These are phyloP conservation scores for Toxotes chatareus DNA, from an alignment of 2,113 vertebrate species.

Conservation along the genomic window DNA sequence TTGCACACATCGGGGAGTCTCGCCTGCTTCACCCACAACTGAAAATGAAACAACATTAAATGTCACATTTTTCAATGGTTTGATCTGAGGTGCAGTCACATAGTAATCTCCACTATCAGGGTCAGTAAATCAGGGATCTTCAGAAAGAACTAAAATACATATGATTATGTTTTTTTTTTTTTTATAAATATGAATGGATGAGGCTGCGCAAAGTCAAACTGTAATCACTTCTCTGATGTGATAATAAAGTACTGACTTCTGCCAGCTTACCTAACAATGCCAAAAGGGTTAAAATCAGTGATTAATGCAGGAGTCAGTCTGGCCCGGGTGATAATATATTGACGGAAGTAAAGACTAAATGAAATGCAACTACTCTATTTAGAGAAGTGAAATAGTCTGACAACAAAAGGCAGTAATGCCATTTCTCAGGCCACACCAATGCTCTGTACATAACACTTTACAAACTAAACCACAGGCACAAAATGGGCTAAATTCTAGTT, in stretches of 20 bases:
- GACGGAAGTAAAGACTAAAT: constrained; percentile 23
- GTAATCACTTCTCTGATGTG: neutral
- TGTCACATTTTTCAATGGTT: constrained; percentile 5
- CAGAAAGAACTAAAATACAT: neutral
- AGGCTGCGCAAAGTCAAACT: neutral
- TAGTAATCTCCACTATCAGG: neutral
- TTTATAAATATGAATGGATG: neutral
- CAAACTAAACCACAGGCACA: neutral
- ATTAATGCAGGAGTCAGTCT: neutral
- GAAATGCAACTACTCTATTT: neutral
- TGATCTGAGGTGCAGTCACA: neutral
- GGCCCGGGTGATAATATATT: neutral
- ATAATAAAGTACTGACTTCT: neutral
- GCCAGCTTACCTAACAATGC: neutral
- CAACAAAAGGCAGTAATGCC: neutral
- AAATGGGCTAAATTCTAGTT: neutral
- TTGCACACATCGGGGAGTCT: constrained; percentile 31
- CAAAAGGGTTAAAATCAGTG: neutral
- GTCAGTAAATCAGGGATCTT: neutral
- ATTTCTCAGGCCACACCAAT: neutral
- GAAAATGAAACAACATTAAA: constrained; percentile 50
- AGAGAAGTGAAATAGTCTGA: constrained; percentile 28
- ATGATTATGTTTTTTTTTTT: neutral
- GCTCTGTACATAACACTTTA: neutral
- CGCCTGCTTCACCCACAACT: constrained; percentile 14